These are phyloP conservation scores for Charanyca ferruginea DNA, from an alignment of 2,888 invertebrate genomes.

Conservation along the genomic window DNA sequence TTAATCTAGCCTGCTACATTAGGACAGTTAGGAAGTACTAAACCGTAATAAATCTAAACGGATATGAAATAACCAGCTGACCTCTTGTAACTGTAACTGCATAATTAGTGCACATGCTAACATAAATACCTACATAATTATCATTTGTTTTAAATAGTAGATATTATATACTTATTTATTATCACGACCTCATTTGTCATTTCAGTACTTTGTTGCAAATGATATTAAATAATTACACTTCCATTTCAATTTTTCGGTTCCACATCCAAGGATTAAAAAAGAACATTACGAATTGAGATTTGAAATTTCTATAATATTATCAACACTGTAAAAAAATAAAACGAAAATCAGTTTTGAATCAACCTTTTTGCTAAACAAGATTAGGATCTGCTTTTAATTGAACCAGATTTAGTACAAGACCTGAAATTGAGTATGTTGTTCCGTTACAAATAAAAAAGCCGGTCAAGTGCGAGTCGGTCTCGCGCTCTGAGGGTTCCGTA, in stretches of 20 bases:
- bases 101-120: neutral
- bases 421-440: conserved; percentile 11
- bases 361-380: neutral
- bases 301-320: no score
- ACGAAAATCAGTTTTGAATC: no score
- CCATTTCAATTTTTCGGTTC: no score
- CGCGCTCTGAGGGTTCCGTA: no score
- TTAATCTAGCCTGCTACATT: neutral
- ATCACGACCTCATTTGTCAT: conserved; percentile 2
- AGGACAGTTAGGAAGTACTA: conserved; percentile 9
- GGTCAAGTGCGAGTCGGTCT: no score
- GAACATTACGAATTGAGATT: no score
- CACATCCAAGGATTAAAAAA: no score
- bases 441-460: conserved; percentile 17
- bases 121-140: neutral
- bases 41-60: conserved; percentile 2
- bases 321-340: no score
- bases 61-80: conserved; percentile 1
- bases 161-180: neutral
- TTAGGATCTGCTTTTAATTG: neutral
- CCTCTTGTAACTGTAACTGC: conserved; percentile 1
- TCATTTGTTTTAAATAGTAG: conserved; percentile 14
- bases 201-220: conserved; percentile 23
- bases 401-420: neutral
- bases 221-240: neutral